Conservation (phyloP, 2,113 vertebrate species). For the Neopipo cinnamomea region DNA sequence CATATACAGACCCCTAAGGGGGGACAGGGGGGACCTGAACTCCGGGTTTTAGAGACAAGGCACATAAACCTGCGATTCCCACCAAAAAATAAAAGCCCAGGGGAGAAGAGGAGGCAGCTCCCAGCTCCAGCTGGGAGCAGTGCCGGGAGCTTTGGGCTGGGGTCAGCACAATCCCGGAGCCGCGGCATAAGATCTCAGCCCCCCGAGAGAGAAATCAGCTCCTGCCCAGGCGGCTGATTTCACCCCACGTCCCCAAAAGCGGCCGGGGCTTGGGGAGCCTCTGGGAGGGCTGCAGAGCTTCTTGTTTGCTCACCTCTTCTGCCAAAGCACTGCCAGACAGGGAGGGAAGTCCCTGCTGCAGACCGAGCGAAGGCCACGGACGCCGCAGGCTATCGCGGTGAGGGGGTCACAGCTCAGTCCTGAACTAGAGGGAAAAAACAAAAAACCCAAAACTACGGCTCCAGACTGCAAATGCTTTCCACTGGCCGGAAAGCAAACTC, state of each 20-base stretch:
- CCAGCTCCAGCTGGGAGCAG: neutral
- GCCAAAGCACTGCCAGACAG: neutral
- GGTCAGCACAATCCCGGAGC: neutral
- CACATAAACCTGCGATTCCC: slow-evolving; percentile 36
- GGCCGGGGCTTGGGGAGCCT: neutral
- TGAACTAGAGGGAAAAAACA: neutral
- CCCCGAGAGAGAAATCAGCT: slow-evolving; percentile 45
- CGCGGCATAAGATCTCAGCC: neutral
- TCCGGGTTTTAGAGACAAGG: slow-evolving; percentile 40
- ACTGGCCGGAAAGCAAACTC: slow-evolving; percentile 12
- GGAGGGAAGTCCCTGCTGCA: slow-evolving; percentile 33
- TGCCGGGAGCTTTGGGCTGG: neutral
- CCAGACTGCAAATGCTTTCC: slow-evolving; percentile 38
- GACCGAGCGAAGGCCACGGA: neutral
- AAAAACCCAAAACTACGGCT: neutral
- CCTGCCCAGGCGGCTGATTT: neutral
- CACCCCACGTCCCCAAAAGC: neutral
- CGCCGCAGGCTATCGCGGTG: neutral
- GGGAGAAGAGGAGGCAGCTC: neutral
- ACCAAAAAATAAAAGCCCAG: neutral
- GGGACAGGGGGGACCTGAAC: slow-evolving; percentile 14
- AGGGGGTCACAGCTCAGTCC: slow-evolving; percentile 18
- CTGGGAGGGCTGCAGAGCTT: neutral
- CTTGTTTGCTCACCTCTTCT: neutral
- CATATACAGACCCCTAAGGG: slow-evolving; percentile 65